Base-by-base conservation (phyloP, 2,888 invertebrate genomes). In the Callinectes sapidus region DNA sequence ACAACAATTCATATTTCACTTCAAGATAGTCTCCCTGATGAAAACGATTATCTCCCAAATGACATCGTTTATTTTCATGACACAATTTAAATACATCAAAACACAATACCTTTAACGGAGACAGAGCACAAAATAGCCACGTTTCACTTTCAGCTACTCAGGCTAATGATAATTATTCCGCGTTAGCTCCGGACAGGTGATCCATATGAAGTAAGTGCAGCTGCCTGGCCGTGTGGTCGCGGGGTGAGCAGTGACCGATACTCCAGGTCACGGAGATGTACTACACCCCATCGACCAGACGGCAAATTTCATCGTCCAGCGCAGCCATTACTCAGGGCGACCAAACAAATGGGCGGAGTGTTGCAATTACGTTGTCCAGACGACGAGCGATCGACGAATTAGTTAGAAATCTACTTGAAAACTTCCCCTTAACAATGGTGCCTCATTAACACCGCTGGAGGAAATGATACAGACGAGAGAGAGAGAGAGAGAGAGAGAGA, bases 351-450 rank as follows among this genome's bases (percentile, higher is more conserved):
- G 81, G 81, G 14, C 13, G 2, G 16, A 35, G 81, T 13, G 81
- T 35, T 81, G 81, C 81, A 81, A 81, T 81, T 81, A 81, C 81
- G 81, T 35, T 81, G 35, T 81, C 35, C 81, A 32, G 81, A 71
- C 81, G 81, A 32, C 16, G 81, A 32, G 81, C 32, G 81, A 81
- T 81, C 81, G 81, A 81, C 32, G 81, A 32, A 16, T 35, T 35
- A 13, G 81, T 81, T 81, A 28, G 81, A 35, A 81, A 81, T 81
- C 32, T 81, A 81, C 35, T 81, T 81, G 81, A 81, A 81, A 35
- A 81, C 81, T 81, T 81, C 35, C 81, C 35, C 81, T 81, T 81
- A 35, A 81, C 81, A 5, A 81, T 35, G 81, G 81, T 28, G 81
- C 35, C 81, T 81, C 81, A 81, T 81, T 81, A 81, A 14, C 32